Base-by-base conservation (phyloP, 2,888 invertebrate species). In the Odontomyia ornata region DNA sequence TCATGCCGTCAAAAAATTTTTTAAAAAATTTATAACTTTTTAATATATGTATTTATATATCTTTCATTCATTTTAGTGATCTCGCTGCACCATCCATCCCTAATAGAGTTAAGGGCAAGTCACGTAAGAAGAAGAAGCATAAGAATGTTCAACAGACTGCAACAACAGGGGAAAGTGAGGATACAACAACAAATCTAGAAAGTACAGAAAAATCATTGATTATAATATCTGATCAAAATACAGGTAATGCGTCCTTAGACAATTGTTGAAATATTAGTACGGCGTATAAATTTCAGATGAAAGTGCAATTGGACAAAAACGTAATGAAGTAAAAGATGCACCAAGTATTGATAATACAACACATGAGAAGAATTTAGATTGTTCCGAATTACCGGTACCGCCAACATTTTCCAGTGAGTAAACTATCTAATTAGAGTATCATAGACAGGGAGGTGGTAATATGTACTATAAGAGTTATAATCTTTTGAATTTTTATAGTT, bases 121-220 rank as follows among this genome's bases (percentile, higher is more conserved):
- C 90, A 56, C 84, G 88, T 81, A 91, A 91, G 84, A 91, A 91
- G 84, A 91, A 90, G 83, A 91, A 90, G 82, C 87, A 89, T 80
- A 82, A 84, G 27, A 80, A 83, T 13, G 81, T 77, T 18, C 79
- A 77, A 56, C 73, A 73, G 60, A 56, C 56, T 28, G 23, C n/a
- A 18, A 60, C 73, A 11, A 18, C 7, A 15, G 2, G 60, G 27
- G 73, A 73, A 36, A 60, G 11, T 11, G 57, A 73, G 18, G 73
- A 73, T 23, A 43, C 18, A 36, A 36, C 30, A 7, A 18, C 21
- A 1, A 73, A 13, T 23, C 18, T 73, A 18, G 73, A 73, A 30
- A 43, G 15, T 23, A 57, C 30, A 13, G 73, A 73, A 25, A 56
- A 56, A 18, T 23, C 15, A 25, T 36, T 21, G n/a, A 30, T 43